Base-by-base conservation (phyloP, 1,140 invertebrate species). In the Solenopsis fugax region DNA sequence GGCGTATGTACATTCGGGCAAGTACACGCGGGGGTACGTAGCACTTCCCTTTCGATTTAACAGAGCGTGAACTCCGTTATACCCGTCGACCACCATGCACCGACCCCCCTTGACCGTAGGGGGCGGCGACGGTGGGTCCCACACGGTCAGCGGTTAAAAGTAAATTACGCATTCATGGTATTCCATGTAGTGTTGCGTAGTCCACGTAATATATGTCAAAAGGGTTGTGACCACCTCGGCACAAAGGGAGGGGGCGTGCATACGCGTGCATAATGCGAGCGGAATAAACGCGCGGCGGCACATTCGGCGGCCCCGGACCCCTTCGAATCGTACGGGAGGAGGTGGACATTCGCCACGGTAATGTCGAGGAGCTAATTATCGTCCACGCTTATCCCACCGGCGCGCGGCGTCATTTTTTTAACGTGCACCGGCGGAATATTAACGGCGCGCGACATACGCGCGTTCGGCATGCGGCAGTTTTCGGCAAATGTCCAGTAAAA, bases 101-200 rank as follows among this genome's bases (percentile, higher is more conserved):
- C 34, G 54, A 41, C 86, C 64, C 78, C 82, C 78, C 76, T 67
- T 85, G 78, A 12, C 24, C 64, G 12, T 62, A 84, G 80, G 69
- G 80, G 67, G 87, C 52, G 67, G 71, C 75, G 34, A 81, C 9
- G 52, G 29, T 62, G 69, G 45, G 29, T 29, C 54, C 54, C 56
- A 71, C 62, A 48, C 80, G 81, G 80, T 87, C 91, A 93, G 93
- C 93, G 92, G 92, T 94, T 93, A 90, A 87, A 84, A 92, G 90
- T 92, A 93, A 90, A 94, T 94, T 94, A 94, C 80, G 88, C 89
- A 94, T 94, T 94, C 92, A 93, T 91, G 87, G 81, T 88, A 89
- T 91, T 93, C 89, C 86, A 64, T 48, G 86, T 89, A 50, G 78
- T 62, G 56, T 90, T 78, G 62, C 73, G 67, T 81, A 60, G 76